phyloP scores from a whole-genome alignment of 2,797 vertebrate genomes.

The Rhabdomys pumilio region DNA sequence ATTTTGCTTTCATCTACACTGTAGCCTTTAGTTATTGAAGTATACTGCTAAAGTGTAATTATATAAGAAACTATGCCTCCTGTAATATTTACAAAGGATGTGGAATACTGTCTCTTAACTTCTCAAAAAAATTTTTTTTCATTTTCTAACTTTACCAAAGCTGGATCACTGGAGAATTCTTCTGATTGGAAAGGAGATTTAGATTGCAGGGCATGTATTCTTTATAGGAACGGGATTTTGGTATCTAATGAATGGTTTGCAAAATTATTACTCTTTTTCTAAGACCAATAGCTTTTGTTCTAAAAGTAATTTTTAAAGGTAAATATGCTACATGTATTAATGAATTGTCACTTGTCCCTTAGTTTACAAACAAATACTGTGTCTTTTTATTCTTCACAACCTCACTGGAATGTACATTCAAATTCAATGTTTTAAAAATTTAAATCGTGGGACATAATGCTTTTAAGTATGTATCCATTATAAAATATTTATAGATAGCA shows the following conservation, averaged over 20 bases:
- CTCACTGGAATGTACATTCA: not conserved
- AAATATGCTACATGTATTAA: not conserved
- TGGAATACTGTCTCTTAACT: not conserved
- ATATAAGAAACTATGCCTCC: not conserved
- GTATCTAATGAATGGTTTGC: not conserved
- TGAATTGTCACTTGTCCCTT: not conserved
- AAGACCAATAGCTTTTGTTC: not conserved
- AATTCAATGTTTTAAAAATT: not conserved
- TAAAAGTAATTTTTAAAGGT: not conserved
- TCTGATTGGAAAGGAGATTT: not conserved
- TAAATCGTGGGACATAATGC: not conserved
- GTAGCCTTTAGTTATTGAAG: not conserved
- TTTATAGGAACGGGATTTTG: not conserved
- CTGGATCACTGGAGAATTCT: not conserved
- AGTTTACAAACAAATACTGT: not conserved
- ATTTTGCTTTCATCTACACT: not conserved
- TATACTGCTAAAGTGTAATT: not conserved
- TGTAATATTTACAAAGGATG: not conserved
- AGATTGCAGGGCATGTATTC: not conserved
- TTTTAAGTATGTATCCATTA: not conserved
- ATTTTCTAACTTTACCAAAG: slow-evolving; percentile 20
- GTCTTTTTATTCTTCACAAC: not conserved
- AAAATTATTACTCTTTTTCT: not conserved
- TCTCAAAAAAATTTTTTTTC: not conserved
- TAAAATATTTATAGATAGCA: not conserved